Base-by-base conservation (phyloP, 2,888 invertebrate genomes). In the Copidosoma aretas region DNA sequence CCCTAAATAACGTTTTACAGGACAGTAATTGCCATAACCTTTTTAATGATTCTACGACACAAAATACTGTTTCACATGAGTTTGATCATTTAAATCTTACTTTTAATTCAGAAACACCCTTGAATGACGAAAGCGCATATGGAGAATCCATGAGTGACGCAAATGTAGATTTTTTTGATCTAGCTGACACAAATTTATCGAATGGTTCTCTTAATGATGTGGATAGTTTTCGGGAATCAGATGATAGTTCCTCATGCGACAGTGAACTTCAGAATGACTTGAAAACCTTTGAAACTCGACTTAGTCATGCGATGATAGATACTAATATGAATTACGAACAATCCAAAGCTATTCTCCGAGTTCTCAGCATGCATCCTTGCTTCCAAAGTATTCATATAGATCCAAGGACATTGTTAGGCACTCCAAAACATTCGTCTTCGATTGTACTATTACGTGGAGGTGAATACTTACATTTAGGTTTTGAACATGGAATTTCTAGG, bases 321-420 rank as follows among this genome's bases (percentile, higher is more conserved):
- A 21, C 12, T 2, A 52, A 52, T 19, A 21, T 52, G 19, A 52
- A 19, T 52, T 19, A 52, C 22, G 25, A 32, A 32, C 56, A 56
- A 25, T 32, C 2, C 15, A 56, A 15, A 32, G 32, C 24, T 2
- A 8, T 56, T 56, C 14, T 56, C 1, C 12, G 22, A 32, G 25
- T 56, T 17, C 25, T 56, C 15, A 21, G 32, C 1, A 56, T 24
- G 10, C 56, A 56, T 56, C 56, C 25, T 56, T 56, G 25, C 25
- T 56, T 56, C 22, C 5, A 21, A 22, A 15, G 12, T 25, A 17
- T 56, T 24, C 56, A 12, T 56, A n/a, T n/a, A 21, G 54, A 56
- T 56, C 56, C 56, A 17, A 24, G 25, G 15, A 56, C 56, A 32
- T 22, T 56, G 21, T 25, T 56, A 5, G 32, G 32, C 14, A 56